Conservation (phyloP, 2,113 vertebrate genomes). For the Coptodon bakossiorum region DNA sequence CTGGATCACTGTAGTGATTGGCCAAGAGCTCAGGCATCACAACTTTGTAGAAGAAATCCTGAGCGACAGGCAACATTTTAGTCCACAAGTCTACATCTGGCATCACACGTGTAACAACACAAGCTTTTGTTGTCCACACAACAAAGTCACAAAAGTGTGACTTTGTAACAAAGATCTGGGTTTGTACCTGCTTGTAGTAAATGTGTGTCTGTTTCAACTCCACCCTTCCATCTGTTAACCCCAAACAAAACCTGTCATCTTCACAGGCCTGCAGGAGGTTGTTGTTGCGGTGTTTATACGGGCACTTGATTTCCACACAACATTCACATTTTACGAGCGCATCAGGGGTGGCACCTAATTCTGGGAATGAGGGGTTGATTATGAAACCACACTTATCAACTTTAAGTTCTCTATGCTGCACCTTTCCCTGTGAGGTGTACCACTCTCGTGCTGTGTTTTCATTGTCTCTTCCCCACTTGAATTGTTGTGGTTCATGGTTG, state of each 20-base stretch:
- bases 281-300: too few relatives aligned
- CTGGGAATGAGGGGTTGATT: too few relatives aligned
- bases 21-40: too few relatives aligned
- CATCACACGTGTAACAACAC: background rate
- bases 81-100: too few relatives aligned
- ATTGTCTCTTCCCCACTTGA: background rate
- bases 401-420: background rate
- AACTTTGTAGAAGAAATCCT: too few relatives aligned
- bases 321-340: fast-evolving
- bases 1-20: too few relatives aligned
- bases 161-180: fast-evolving
- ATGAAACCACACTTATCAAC: fast-evolving
- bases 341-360: too few relatives aligned
- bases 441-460: background rate
- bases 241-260: background rate
- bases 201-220: background rate
- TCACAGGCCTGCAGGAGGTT: fast-evolving
- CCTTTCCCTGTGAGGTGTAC: background rate
- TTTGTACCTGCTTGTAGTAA: fast-evolving
- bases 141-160: background rate
- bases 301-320: too few relatives aligned
- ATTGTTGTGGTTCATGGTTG: background rate
- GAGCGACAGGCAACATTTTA: too few relatives aligned
- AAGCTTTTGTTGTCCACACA: background rate
- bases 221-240: background rate